A percentile compares a stretch with the other conserved stretches of the same genome.
Conservation (phyloP, 2,113 vertebrate genomes). For the Ctenomys sociabilis region DNA sequence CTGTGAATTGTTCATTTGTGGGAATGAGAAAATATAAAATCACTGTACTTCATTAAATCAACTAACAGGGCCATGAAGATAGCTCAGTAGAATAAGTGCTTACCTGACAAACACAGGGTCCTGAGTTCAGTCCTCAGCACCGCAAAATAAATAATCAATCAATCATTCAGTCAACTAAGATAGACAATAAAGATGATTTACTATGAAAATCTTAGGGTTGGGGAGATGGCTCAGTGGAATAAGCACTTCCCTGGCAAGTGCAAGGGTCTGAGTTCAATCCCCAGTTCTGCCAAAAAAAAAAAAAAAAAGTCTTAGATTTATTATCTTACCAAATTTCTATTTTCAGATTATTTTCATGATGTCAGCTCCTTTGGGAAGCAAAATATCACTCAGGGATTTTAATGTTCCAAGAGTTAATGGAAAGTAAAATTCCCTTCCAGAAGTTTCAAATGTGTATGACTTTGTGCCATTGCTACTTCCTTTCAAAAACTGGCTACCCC, state of each 20-base stretch:
- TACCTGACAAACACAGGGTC: too few relatives aligned
- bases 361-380: not conserved
- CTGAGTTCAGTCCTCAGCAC: too few relatives aligned
- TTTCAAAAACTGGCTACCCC: not conserved
- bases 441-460: not conserved
- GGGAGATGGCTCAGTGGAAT: too few relatives aligned
- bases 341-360: not conserved
- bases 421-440: slow-evolving; percentile 15
- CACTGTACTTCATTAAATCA: not conserved
- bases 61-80: not conserved
- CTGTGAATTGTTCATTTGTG: not conserved
- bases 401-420: not conserved
- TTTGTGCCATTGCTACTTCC: not conserved
- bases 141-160: too few relatives aligned
- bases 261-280: too few relatives aligned
- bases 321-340: slow-evolving; percentile 37
- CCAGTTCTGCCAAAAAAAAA: too few relatives aligned
- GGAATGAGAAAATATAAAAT: not conserved
- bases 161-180: too few relatives aligned
- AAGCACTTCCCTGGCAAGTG: too few relatives aligned
- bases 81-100: too few relatives aligned
- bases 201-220: slow-evolving; percentile 8
- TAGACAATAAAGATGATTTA: slow-evolving; percentile 18
- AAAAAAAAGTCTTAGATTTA: not conserved
- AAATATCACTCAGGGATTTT: not conserved